Evolutionary conservation across 2,888 invertebrate species (phyloP), one percentile per base, ranked within the genome.

Genomic region (Boloria selene): DNA sequence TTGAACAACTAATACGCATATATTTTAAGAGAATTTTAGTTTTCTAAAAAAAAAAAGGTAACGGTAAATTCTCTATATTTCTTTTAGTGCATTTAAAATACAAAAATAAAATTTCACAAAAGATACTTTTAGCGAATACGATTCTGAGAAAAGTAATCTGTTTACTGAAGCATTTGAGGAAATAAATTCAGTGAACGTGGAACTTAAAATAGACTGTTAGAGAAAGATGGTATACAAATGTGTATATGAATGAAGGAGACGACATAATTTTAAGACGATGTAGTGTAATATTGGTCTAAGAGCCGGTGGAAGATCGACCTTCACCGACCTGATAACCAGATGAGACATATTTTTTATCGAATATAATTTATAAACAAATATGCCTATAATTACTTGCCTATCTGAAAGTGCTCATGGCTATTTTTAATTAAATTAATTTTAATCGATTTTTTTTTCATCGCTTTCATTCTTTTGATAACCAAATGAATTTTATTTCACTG

Each of bases 161-260:
- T 72, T 75, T 73, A 73, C 74, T 61, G 70, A 72, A 72, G 70
- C 70, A 72, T 72, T 75, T 68, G 72, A 71, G 72, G 73, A 75
- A 75, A 75, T 75, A 72, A 77, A 74, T 75, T 73, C 74, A 72
- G 70, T 71, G 71, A 72, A 75, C 73, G 75, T 73, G 73, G 69
- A 70, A 72, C 74, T 73, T 75, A 71, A 75, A 76, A 76, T 72
- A 73, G 70, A 72, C 61, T 56, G 54, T 54, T 60, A 61, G 71
- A 73, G 61, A 64, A 67, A 70, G 74, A 74, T 47, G 60, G 53
- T 60, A 74, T 62, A n/a, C 26, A 61, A 67, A 65, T 44, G 50
- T 47, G 52, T 51, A 70, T 59, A 64, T 45, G 69, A 73, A 38
- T 38, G 69, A 67, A 69, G 70, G 75, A 72, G 45, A 45, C 64